These are phyloP conservation scores for Setophaga petechia DNA, from an alignment of 2,113 vertebrate species.

Conservation along the genomic window DNA sequence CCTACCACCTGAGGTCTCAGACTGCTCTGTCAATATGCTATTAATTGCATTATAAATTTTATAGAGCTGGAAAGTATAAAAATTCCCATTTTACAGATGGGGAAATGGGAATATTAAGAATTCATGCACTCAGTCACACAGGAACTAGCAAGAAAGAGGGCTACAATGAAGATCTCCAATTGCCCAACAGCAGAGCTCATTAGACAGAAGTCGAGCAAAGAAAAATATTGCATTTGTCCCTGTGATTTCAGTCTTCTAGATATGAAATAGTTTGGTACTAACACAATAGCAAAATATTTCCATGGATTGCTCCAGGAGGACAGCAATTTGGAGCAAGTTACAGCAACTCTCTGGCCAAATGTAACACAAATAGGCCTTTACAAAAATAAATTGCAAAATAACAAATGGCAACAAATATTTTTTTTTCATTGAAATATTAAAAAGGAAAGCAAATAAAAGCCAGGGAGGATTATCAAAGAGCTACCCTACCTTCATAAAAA, in stretches of 20 bases:
- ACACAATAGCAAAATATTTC: slow-evolving; percentile 54
- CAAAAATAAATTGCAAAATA: slow-evolving; percentile 62
- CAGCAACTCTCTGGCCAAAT: slow-evolving; percentile 42
- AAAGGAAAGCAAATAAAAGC: slow-evolving; percentile 46
- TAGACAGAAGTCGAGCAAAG: slow-evolving; percentile 34
- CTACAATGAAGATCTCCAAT: slow-evolving; percentile 44
- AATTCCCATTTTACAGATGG: slow-evolving; percentile 56
- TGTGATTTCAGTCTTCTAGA: slow-evolving; percentile 50
- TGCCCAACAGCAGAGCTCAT: slow-evolving; percentile 53
- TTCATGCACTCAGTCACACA: slow-evolving; percentile 50
- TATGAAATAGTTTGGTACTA: slow-evolving; percentile 42
- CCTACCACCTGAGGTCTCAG: slow-evolving; percentile 51
- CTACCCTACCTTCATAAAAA: slow-evolving; percentile 52
- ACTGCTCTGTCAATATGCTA: slow-evolving; percentile 56
- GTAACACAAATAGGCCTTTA: slow-evolving; percentile 49
- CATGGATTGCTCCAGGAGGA: slow-evolving; percentile 59
- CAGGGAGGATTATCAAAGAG: slow-evolving; percentile 57
- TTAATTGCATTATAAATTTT: slow-evolving; percentile 69
- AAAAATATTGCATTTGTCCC: slow-evolving; percentile 44
- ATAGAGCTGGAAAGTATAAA: slow-evolving; percentile 56
- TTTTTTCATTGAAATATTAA: slow-evolving; percentile 45
- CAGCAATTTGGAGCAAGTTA: slow-evolving; percentile 39
- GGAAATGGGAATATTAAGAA: slow-evolving; percentile 63
- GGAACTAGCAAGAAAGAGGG: slow-evolving; percentile 9
- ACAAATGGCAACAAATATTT: slow-evolving; percentile 25